phyloP scores from a whole-genome alignment of 2,888 invertebrate species.

The Anoncus sp. region DNA sequence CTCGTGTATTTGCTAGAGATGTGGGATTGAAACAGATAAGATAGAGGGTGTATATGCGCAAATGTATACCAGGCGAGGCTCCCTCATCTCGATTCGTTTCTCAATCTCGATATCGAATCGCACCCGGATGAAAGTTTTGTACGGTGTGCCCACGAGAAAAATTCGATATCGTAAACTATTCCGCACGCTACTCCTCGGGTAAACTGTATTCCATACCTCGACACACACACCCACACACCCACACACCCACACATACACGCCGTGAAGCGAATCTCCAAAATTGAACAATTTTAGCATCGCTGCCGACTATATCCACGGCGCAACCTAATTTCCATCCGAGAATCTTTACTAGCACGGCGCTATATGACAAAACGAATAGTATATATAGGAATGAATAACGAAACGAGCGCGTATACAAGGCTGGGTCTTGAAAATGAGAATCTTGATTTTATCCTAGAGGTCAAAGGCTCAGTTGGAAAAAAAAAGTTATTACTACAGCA shows the following conservation, averaged over 20 bases:
- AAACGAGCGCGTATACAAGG: slow-evolving; percentile 17
- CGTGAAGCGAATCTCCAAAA: slow-evolving; percentile 54
- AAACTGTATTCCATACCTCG: slow-evolving; percentile 22
- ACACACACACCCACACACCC: too few species aligned
- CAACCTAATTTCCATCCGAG: slow-evolving; percentile 62
- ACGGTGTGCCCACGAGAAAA: slow-evolving; percentile 60
- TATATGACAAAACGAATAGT: slow-evolving; percentile 43
- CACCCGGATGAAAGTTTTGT: slow-evolving; percentile 60
- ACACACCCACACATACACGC: slow-evolving; percentile 11
- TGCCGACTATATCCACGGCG: slow-evolving; percentile 13
- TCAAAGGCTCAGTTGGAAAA: slow-evolving; percentile 16
- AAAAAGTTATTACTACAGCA: slow-evolving; percentile 43
- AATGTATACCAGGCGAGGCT: slow-evolving; percentile 41
- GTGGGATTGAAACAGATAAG: slow-evolving; percentile 42
- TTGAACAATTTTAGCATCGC: slow-evolving; percentile 61
- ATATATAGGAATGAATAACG: not conserved
- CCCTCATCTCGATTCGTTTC: slow-evolving; percentile 62
- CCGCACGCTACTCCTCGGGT: slow-evolving; percentile 35
- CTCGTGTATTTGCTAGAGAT: slow-evolving; percentile 18
- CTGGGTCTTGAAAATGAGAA: slow-evolving; percentile 42
- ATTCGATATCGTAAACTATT: slow-evolving; percentile 62
- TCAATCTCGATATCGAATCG: slow-evolving; percentile 64
- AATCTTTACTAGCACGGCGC: slow-evolving; percentile 52
- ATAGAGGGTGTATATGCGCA: slow-evolving; percentile 38
- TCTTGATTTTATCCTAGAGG: slow-evolving; percentile 20